Base-by-base conservation (phyloP, 2,797 vertebrate genomes). In the Oreortyx pictus region DNA sequence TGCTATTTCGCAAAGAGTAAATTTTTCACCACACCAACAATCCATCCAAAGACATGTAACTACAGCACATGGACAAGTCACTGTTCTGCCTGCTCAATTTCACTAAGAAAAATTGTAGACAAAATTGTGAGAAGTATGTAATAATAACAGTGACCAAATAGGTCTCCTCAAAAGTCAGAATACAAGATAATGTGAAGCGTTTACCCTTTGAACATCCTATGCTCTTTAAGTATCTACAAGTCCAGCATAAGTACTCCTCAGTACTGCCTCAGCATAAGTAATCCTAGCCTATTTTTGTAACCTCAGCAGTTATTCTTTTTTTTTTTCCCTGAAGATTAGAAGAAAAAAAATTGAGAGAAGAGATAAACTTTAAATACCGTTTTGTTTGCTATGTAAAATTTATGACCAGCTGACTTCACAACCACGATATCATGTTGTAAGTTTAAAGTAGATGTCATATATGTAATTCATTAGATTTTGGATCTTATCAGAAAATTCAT, bases 1-100 rank as follows among this genome's bases (percentile, higher is more conserved):
- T 77, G 57, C 7, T 19, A 61, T 91, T 90, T 92, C 75, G 87
- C 86, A 91, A 92, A 62, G 14, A 61, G 81, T 9, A 82, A 20
- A 77, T 67, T 82, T 85, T 93, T 92, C 74, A 92, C 85, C 59
- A 82, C 52, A 75, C 0, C 0, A 72, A 5, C 39, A 89, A 91
- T 59, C 17, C 14, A 68, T 59, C 31, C 88, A 76, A 44, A 54
- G 37, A 60, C 43, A 85, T 15, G 33, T 43, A 85, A 71, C 52
- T 47, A 41, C 46, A 77, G 5, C 22, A 79, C 29, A 16, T 2
- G 1, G 54, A 77, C n/a, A 90, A 88, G 33, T 61, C 74, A 82
- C 6, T 46, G 61, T 13, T 85, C 57, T 90, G 16, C 12, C 49
- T 0, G 0, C n/a, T 67, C 25, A 43, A 3, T 57, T 89, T 91